Evolutionary conservation across 2,888 invertebrate species (phyloP), one percentile per base, ranked within the genome.

Genomic region (Anthrax anthrax): DNA sequence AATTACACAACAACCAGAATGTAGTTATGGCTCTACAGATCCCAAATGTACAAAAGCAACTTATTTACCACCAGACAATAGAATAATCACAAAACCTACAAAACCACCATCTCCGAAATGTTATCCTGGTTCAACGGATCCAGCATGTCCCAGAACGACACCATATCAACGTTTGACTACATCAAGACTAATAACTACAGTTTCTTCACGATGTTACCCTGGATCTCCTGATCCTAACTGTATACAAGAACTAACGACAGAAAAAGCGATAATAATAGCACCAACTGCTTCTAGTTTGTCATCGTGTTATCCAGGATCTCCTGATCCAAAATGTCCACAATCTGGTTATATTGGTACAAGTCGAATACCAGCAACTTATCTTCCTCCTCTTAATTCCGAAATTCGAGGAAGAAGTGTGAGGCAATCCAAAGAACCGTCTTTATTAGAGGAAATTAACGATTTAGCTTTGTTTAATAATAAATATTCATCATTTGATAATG

Each of bases 271-370:
- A 6, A 23, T 8, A 23, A 23, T 4, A 4, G 4, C 23, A 23
- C 40, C 18, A 45, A 40, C 12, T 8, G 17, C 16, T 18, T 18
- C 60, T 62, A 1, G 53, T 61, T 17, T 64, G 62, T 44, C 60
- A 63, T 18, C 37, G 4, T 66, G 65, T 44, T 64, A 57, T 38
- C 63, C 63, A 8, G 66, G 52, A 4, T 52, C 54, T 10, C 18
- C 61, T 0, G 65, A 69, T 45, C 65, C 65, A 0, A 56, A 64
- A 65, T 72, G 59, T 64, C 70, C 49, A 64, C 69, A 23, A 66
- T 52, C 51, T 2, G 56, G 57, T 1, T 62, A 63, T 46, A 54
- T 50, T 40, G 63, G 62, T 0, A 57, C 62, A 13, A 62, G 60
- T 39, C 55, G 54, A 4, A 54, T 63, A 42, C 63, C 64, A 3